Conservation (phyloP, 2,888 invertebrate genomes). For the Amblyjoppa proteus region DNA sequence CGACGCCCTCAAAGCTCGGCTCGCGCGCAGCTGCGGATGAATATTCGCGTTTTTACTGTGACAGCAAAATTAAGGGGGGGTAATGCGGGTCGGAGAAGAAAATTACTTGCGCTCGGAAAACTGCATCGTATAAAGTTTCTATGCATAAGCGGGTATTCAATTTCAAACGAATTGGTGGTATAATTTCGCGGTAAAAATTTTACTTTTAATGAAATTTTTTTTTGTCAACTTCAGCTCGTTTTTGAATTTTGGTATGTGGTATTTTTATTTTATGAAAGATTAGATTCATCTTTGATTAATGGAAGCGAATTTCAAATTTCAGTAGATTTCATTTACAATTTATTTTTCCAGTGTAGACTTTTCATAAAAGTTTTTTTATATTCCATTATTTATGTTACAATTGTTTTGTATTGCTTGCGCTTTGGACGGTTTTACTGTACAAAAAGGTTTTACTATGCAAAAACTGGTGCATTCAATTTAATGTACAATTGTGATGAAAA, state of each 20-base stretch:
- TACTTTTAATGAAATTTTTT: neutral
- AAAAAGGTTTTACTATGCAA: too few species aligned
- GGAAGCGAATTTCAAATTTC: too few species aligned
- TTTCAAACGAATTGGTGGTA: too few species aligned
- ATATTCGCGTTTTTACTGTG: constrained; percentile 5
- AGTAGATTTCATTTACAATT: neutral
- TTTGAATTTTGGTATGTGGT: too few species aligned
- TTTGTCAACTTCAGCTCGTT: neutral
- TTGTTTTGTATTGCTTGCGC: neutral
- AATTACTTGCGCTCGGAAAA: neutral
- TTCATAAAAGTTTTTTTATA: neutral
- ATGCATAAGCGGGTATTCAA: too few species aligned
- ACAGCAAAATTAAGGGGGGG: neutral
- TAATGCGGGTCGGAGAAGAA: constrained; percentile 19
- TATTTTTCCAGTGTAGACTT: neutral
- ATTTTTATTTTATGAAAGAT: too few species aligned
- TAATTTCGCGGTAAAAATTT: neutral
- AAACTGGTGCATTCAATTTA: too few species aligned
- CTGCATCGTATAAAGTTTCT: too few species aligned
- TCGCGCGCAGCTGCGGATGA: constrained; percentile 52
- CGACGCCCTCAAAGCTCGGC: constrained; percentile 52
- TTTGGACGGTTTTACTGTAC: neutral
- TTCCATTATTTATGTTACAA: neutral
- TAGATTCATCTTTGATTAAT: too few species aligned
- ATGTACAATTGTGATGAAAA: too few species aligned